A percentile compares a stretch with the other conserved stretches of the same genome.
These are phyloP conservation scores for Gymnothorax javanicus DNA, from an alignment of 2,797 vertebrate species.

Conservation along the genomic window DNA sequence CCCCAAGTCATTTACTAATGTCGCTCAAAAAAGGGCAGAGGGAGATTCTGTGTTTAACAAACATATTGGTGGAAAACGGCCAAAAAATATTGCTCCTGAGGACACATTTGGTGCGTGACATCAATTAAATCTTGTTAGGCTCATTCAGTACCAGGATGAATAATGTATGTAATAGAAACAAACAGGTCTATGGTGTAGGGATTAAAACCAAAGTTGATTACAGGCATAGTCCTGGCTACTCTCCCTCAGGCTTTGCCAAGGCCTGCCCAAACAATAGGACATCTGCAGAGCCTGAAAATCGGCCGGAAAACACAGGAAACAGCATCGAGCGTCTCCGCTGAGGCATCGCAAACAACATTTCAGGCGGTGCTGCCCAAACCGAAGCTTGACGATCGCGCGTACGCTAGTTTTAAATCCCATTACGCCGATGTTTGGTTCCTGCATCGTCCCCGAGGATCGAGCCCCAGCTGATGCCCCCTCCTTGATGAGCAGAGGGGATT, in stretches of 20 bases:
- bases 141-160: conserved; percentile 2
- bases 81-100: not conserved
- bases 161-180: conserved; percentile 40
- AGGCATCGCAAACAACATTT: conserved; percentile 57
- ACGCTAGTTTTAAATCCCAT: conserved; percentile 25
- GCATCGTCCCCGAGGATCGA: not conserved
- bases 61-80: not conserved
- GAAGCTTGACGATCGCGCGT: conserved; percentile 30
- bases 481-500: conserved; percentile 35
- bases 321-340: not conserved
- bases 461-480: conserved; percentile 27
- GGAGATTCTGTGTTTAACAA: not conserved
- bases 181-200: conserved; percentile 70
- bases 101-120: not conserved
- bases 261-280: conserved; percentile 71
- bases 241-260: conserved; percentile 66
- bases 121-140: conserved; percentile 13
- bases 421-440: conserved; percentile 17
- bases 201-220: conserved; percentile 75
- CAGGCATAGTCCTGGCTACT: conserved; percentile 70
- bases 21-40: too few species aligned
- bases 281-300: conserved; percentile 71
- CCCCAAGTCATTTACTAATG: conserved; percentile 2
- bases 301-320: conserved; percentile 51
- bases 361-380: conserved; percentile 53